These are phyloP conservation scores for Parnassius glacialis DNA, from an alignment of 2,888 invertebrate genomes.

Conservation along the genomic window DNA sequence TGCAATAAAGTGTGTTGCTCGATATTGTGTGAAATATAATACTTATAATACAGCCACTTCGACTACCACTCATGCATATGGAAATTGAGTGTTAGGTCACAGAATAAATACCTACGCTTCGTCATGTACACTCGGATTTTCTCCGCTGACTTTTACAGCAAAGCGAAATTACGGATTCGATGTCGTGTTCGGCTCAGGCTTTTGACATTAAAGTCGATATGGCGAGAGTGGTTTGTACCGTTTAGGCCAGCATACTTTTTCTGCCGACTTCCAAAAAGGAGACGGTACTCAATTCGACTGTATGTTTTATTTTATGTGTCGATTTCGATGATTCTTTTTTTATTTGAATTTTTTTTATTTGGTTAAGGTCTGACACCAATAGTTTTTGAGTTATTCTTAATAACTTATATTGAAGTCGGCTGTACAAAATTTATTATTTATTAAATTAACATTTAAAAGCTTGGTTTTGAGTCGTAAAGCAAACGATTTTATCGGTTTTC, in stretches of 20 bases:
- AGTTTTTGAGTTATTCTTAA: too few relatives aligned
- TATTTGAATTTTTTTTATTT: too few relatives aligned
- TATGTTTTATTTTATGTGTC: too few relatives aligned
- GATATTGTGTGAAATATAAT: constrained; percentile 38
- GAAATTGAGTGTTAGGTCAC: constrained; percentile 73
- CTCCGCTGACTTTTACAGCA: constrained; percentile 11
- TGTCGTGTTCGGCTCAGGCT: not conserved
- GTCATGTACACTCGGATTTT: constrained; percentile 18
- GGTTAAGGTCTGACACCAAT: too few relatives aligned
- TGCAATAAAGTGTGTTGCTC: constrained; percentile 51
- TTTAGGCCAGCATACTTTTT: not conserved
- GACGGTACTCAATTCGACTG: too few relatives aligned
- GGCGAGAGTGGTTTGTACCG: not conserved
- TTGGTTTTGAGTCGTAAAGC: not conserved
- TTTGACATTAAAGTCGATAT: not conserved
- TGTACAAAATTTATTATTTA: too few relatives aligned
- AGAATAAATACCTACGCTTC: constrained; percentile 53
- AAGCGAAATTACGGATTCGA: constrained; percentile 19
- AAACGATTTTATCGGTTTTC: not conserved
- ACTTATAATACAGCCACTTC: constrained; percentile 52
- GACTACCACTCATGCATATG: constrained; percentile 75
- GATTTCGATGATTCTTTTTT: too few relatives aligned
- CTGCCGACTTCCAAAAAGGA: too few relatives aligned
- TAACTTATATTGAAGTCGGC: too few relatives aligned
- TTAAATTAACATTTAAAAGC: too few relatives aligned